These are phyloP conservation scores for Limnephilus auricula DNA, from an alignment of 2,888 invertebrate genomes.

Conservation along the genomic window DNA sequence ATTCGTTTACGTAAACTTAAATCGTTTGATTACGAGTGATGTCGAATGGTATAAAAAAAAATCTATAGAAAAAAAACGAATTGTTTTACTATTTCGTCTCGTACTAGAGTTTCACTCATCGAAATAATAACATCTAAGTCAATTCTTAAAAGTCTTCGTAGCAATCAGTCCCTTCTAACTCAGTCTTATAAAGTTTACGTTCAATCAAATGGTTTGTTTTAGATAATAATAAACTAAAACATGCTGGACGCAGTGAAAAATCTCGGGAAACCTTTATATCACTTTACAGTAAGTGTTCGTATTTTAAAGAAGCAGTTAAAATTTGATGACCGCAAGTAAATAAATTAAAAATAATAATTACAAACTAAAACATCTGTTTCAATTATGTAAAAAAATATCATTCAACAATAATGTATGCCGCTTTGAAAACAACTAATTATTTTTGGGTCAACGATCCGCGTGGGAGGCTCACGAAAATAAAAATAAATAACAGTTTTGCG, in stretches of 20 bases:
- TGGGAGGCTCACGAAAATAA: constrained; percentile 21
- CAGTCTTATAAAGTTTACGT: background rate
- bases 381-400: background rate
- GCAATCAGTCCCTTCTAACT: background rate
- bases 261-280: background rate
- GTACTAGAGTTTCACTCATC: background rate
- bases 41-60: background rate
- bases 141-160: background rate
- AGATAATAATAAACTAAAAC: background rate
- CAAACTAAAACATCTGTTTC: background rate
- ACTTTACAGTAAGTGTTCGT: background rate
- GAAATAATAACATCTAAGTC: background rate
- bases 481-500: constrained; percentile 28
- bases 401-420: background rate
- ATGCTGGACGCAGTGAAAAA: background rate
- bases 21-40: background rate
- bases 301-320: background rate
- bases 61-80: too few relatives aligned
- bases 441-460: constrained; percentile 22
- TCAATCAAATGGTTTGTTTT: background rate
- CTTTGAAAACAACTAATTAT: background rate
- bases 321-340: background rate
- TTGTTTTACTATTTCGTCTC: too few relatives aligned
- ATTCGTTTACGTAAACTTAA: too few relatives aligned
- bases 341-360: background rate